Conservation (phyloP, 1,140 invertebrate genomes). For the Drosophila santomea region DNA sequence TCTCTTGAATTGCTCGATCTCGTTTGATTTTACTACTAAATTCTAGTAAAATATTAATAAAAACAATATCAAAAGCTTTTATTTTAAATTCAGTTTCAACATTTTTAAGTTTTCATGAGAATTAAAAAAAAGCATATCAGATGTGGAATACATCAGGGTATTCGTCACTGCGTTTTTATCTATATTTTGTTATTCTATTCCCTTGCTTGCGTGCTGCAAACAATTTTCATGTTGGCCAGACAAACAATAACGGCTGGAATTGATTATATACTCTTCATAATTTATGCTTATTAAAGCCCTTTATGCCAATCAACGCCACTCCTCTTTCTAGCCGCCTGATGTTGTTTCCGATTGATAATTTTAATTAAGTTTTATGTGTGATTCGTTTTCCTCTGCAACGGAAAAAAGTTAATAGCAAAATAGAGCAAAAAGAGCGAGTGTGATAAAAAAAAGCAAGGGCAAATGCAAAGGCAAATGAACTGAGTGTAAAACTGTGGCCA, state of each 20-base stretch:
- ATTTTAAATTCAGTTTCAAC: no score
- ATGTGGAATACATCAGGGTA: not conserved
- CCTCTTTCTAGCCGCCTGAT: conserved; percentile 8
- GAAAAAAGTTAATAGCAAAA: conserved; percentile 1
- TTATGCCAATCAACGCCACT: conserved; percentile 40
- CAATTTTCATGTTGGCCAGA: conserved; percentile 57
- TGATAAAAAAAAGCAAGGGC: not conserved
- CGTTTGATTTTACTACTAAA: no score
- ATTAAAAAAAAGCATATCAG: not conserved
- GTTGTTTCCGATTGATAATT: conserved; percentile 30
- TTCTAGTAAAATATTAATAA: no score
- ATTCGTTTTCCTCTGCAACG: conserved; percentile 3
- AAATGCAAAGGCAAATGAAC: conserved; percentile 25
- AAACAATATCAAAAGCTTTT: no score
- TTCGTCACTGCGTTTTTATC: not conserved
- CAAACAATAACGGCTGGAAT: conserved; percentile 52
- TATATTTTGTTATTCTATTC: not conserved
- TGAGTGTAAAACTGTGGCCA: conserved; percentile 16
- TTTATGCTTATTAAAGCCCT: conserved; percentile 61
- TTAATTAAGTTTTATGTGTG: conserved; percentile 35
- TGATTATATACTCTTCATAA: conserved; percentile 68
- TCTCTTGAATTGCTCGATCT: no score
- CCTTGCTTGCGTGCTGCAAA: conserved; percentile 58
- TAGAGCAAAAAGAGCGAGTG: not conserved
- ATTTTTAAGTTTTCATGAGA: no score